Percentiles rank a stretch among this genome's conserved stretches.
Evolutionary conservation across 2,797 vertebrate species (phyloP).

Genomic region (Danionella dracula): DNA sequence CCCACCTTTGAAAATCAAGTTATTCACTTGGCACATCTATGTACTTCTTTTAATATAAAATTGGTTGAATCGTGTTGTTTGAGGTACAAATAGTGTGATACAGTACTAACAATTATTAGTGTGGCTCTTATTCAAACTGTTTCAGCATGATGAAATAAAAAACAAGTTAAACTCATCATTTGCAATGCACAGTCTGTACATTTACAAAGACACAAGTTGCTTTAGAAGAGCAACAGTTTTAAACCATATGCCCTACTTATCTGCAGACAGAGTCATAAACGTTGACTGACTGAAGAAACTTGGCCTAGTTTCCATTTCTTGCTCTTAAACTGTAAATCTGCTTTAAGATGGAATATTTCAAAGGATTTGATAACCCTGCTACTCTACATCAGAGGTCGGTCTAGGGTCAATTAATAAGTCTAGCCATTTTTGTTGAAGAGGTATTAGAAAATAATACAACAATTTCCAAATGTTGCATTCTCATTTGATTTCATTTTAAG

Average conservation of each 20-base stretch:
- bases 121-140: no score
- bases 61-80: no score
- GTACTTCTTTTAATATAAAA: no score
- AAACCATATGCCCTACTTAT: not conserved
- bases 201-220: no score
- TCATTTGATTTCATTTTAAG: not conserved
- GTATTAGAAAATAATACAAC: not conserved
- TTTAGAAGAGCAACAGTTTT: not conserved
- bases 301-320: not conserved
- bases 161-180: no score
- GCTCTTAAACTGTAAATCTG: not conserved
- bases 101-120: no score
- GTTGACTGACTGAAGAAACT: not conserved
- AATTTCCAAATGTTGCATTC: not conserved
- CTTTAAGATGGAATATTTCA: not conserved
- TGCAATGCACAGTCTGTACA: no score
- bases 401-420: not conserved
- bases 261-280: not conserved
- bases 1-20: no score
- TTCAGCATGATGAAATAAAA: no score
- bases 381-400: not conserved
- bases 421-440: not conserved
- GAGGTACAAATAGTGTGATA: no score
- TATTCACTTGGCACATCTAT: no score
- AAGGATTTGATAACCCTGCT: not conserved